These are phyloP conservation scores for Eupleurogrammus muticus DNA, from an alignment of 2,797 vertebrate species.

Conservation along the genomic window DNA sequence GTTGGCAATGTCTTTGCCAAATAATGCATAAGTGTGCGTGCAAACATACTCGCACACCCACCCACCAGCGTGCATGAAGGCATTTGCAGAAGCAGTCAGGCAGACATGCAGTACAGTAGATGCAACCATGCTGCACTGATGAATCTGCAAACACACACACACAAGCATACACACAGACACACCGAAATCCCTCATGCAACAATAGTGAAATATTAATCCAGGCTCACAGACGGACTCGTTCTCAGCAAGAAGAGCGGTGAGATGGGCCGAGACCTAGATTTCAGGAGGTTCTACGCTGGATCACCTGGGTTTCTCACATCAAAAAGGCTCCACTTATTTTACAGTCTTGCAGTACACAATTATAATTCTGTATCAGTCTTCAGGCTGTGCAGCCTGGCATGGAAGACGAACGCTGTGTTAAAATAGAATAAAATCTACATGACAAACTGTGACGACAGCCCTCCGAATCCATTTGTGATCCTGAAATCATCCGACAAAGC, in stretches of 20 bases:
- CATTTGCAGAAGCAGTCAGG: slow-evolving; percentile 35
- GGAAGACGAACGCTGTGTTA: slow-evolving; percentile 41
- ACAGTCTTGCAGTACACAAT: background rate
- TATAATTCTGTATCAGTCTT: slow-evolving; percentile 22
- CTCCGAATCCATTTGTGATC: slow-evolving; percentile 24
- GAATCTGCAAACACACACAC: slow-evolving; percentile 49
- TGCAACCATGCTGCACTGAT: slow-evolving; percentile 56
- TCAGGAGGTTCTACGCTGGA: slow-evolving; percentile 24
- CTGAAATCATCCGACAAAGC: slow-evolving; percentile 30
- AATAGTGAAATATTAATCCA: slow-evolving; percentile 69
- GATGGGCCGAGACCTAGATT: slow-evolving; percentile 53
- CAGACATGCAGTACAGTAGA: slow-evolving; percentile 40
- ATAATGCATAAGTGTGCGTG: background rate
- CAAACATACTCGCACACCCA: slow-evolving; percentile 19
- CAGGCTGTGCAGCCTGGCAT: slow-evolving; percentile 4
- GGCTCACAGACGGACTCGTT: slow-evolving; percentile 43
- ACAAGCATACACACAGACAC: slow-evolving; percentile 19
- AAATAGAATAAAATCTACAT: slow-evolving; percentile 43
- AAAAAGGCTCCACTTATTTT: slow-evolving; percentile 31
- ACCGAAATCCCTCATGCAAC: slow-evolving; percentile 52
- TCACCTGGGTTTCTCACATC: slow-evolving; percentile 34
- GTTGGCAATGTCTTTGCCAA: background rate
- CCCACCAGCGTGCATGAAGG: slow-evolving; percentile 9
- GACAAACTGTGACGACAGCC: slow-evolving; percentile 34
- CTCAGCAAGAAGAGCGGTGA: slow-evolving; percentile 26